Conservation (phyloP, 2,888 invertebrate species). For the Drosophila rubida region DNA sequence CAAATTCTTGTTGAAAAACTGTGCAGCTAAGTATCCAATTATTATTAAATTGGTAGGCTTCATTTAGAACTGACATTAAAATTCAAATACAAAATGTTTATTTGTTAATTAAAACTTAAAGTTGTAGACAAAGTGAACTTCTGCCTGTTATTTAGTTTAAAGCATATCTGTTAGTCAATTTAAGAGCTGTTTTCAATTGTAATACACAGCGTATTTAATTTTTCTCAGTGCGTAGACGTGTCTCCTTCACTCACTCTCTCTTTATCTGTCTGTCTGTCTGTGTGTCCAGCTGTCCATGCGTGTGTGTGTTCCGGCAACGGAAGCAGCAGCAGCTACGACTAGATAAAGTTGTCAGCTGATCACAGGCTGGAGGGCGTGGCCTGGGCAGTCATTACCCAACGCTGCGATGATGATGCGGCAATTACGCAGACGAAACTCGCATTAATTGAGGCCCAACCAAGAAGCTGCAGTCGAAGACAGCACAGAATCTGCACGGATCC, state of each 20-base stretch:
- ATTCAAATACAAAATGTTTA: too few species aligned
- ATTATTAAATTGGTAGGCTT: too few species aligned
- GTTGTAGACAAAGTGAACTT: too few species aligned
- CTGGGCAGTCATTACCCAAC: constrained; percentile 55
- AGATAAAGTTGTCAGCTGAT: constrained; percentile 82
- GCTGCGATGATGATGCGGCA: constrained; percentile 62
- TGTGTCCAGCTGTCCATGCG: constrained; percentile 1
- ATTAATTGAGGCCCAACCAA: constrained; percentile 60
- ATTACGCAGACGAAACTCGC: constrained; percentile 52
- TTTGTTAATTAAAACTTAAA: too few species aligned
- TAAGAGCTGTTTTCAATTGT: too few species aligned
- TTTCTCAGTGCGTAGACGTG: neutral
- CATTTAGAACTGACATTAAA: too few species aligned
- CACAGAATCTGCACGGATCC: neutral
- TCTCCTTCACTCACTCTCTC: neutral
- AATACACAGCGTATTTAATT: too few species aligned
- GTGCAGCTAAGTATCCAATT: too few species aligned
- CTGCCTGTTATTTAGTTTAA: too few species aligned
- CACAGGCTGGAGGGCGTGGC: constrained; percentile 60
- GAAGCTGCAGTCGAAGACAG: neutral
- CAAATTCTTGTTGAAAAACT: too few species aligned
- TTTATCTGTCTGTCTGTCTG: neutral
- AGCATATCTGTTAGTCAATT: too few species aligned
- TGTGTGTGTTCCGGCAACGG: constrained; percentile 76
- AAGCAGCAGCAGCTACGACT: constrained; percentile 53